A percentile compares a stretch with the other conserved stretches of the same genome.
Conservation (phyloP, 2,888 invertebrate genomes). For the Galerucella pusilla region DNA sequence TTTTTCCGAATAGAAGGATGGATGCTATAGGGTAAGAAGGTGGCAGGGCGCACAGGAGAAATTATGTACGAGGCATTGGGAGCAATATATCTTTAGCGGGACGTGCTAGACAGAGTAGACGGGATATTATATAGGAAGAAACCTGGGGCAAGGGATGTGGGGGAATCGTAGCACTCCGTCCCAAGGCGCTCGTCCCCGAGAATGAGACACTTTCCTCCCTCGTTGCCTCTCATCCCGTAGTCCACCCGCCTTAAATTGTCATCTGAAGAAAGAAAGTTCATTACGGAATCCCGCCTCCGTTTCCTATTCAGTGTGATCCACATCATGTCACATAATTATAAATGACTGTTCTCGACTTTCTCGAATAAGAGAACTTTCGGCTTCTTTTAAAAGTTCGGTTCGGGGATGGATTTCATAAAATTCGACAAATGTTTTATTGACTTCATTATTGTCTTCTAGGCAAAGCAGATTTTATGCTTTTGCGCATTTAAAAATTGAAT, state of each 20-base stretch:
- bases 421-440: slow-evolving; percentile 32
- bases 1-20: slow-evolving; percentile 32
- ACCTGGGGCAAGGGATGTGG: slow-evolving; percentile 58
- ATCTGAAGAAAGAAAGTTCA: slow-evolving; percentile 62
- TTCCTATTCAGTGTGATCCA: slow-evolving; percentile 37
- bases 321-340: slow-evolving; percentile 37
- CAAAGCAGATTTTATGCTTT: slow-evolving; percentile 10
- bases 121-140: slow-evolving; percentile 65
- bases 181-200: slow-evolving; percentile 63
- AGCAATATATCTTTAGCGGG: slow-evolving; percentile 65
- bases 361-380: slow-evolving; percentile 23
- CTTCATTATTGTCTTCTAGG: slow-evolving; percentile 14
- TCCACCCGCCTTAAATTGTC: slow-evolving; percentile 62
- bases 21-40: slow-evolving; percentile 46
- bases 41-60: slow-evolving; percentile 60
- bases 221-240: slow-evolving; percentile 37
- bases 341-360: slow-evolving; percentile 33
- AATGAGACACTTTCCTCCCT: slow-evolving; percentile 64
- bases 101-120: slow-evolving; percentile 67
- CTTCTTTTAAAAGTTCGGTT: slow-evolving; percentile 14
- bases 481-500: slow-evolving; percentile 7
- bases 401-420: slow-evolving; percentile 15
- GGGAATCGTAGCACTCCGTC: slow-evolving; percentile 50
- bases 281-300: slow-evolving; percentile 49
- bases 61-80: slow-evolving; percentile 68